Evolutionary conservation across 1,140 invertebrate species (phyloP).

Genomic region (Rhynchophorus ferrugineus): DNA sequence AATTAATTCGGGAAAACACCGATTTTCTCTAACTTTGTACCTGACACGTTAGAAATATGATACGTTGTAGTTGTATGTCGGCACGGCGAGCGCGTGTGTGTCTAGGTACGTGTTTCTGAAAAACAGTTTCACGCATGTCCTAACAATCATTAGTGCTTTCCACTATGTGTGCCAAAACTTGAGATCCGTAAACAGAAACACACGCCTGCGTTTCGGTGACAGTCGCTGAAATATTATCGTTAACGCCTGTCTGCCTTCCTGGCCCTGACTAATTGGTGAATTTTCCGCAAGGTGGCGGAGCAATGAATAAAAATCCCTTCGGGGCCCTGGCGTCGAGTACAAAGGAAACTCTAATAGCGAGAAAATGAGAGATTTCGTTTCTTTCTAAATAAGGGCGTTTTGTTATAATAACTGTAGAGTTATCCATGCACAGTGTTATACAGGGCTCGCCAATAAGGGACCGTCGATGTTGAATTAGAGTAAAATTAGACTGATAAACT

Average conservation of each 20-base stretch:
- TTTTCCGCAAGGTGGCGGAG: neutral
- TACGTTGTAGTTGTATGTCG: neutral
- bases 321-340: no score
- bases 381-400: no score
- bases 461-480: no score
- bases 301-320: neutral
- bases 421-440: no score
- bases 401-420: no score
- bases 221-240: constrained; percentile 16
- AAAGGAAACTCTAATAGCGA: no score
- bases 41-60: neutral
- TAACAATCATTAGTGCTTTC: neutral
- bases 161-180: neutral
- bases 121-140: neutral
- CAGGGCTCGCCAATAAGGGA: no score
- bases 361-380: no score
- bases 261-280: constrained; percentile 7
- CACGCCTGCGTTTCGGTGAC: constrained; percentile 4
- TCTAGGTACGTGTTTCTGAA: neutral
- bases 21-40: neutral
- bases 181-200: neutral
- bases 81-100: neutral
- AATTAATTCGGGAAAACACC: neutral
- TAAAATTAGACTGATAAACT: no score
- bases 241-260: neutral